Evolutionary conservation across 1,140 invertebrate genomes (phyloP).

Genomic region (Portunus trituberculatus): DNA sequence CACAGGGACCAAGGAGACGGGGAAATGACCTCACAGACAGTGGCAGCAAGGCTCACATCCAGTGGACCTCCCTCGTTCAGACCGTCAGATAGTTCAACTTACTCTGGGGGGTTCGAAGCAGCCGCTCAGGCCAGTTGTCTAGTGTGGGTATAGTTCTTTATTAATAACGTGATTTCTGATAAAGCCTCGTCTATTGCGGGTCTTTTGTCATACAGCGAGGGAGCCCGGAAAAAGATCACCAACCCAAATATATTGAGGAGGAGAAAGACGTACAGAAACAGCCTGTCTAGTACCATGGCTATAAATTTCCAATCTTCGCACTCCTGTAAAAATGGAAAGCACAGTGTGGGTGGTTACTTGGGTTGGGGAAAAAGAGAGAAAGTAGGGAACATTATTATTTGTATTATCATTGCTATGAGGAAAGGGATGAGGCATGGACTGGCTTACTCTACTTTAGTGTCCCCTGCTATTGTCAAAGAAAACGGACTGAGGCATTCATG

Average conservation of each 20-base stretch:
- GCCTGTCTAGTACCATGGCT: slow-evolving; percentile 98
- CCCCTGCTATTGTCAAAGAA: background rate
- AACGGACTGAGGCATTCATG: background rate
- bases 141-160: slow-evolving; percentile 52
- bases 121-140: slow-evolving; percentile 6
- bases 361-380: slow-evolving; percentile 1
- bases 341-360: slow-evolving; percentile 40
- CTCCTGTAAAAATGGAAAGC: slow-evolving; percentile 83
- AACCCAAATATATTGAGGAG: slow-evolving; percentile 95
- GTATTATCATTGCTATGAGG: background rate
- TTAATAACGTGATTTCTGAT: slow-evolving; percentile 84
- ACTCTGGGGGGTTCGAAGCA: background rate
- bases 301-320: slow-evolving; percentile 99
- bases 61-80: background rate
- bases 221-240: slow-evolving; percentile 93
- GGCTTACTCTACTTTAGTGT: background rate
- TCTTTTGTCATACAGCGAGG: slow-evolving; percentile 95
- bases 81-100: background rate
- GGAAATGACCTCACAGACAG: slow-evolving; percentile 43
- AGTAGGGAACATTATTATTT: slow-evolving; percentile 12
- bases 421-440: background rate
- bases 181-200: slow-evolving; percentile 91
- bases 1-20: background rate
- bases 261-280: slow-evolving; percentile 98
- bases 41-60: slow-evolving; percentile 59